A percentile compares a stretch with the other conserved stretches of the same genome.
Evolutionary conservation across 2,113 vertebrate species (phyloP).

Genomic region (Corythaixoides concolor): DNA sequence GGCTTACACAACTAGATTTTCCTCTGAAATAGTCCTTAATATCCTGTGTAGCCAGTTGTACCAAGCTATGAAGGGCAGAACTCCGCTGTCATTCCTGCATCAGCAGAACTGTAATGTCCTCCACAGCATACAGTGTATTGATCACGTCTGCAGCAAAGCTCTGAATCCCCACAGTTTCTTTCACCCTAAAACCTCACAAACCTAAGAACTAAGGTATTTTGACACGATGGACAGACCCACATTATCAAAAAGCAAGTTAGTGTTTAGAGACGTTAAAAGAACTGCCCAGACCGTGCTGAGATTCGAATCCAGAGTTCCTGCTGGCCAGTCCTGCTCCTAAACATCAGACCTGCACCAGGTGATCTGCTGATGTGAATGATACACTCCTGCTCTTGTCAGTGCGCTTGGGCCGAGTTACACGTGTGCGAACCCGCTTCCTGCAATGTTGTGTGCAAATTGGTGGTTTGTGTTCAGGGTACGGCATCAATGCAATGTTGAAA

Average conservation of each 20-base stretch:
- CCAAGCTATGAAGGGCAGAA: not conserved
- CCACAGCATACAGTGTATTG: not conserved
- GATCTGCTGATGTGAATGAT: not conserved
- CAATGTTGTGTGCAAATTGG: not conserved
- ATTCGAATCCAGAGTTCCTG: not conserved
- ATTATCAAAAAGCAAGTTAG: not conserved
- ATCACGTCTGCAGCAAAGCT: not conserved
- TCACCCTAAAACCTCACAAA: not conserved
- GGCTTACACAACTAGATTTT: not conserved
- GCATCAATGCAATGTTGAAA: not conserved
- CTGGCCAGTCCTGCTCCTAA: not conserved
- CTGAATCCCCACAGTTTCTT: not conserved
- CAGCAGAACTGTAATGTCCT: not conserved
- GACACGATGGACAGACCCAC: not conserved
- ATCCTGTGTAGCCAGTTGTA: not conserved
- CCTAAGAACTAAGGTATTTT: not conserved
- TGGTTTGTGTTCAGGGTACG: accelerated
- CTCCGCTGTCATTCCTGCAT: not conserved
- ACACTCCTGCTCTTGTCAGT: not conserved
- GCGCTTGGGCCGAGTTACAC: not conserved
- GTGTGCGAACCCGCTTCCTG: not conserved
- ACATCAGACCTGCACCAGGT: not conserved
- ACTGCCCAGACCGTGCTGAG: not conserved
- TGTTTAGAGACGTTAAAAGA: not conserved
- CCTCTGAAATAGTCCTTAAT: not conserved